Percentiles rank a stretch among this genome's conserved stretches.
Conservation (phyloP, 2,797 vertebrate genomes). For the Acanthurus tractus region DNA sequence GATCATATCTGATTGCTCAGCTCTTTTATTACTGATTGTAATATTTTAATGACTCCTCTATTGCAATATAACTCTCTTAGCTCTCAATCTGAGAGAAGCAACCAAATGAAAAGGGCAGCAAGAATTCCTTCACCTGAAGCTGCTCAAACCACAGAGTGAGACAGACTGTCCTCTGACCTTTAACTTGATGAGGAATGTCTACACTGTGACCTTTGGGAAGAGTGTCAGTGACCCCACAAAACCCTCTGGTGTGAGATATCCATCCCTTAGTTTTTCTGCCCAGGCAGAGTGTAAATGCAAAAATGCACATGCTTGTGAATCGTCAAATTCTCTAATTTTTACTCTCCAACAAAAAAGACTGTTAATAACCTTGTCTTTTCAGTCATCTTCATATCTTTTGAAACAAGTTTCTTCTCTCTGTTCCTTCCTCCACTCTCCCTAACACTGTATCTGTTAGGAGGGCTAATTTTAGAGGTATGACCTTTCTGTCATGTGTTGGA, state of each 20-base stretch:
- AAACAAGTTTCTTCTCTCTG: constrained; percentile 8
- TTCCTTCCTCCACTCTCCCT: constrained; percentile 26
- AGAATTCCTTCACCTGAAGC: constrained; percentile 20
- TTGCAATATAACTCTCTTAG: constrained; percentile 2
- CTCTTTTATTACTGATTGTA: not conserved
- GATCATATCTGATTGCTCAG: not conserved
- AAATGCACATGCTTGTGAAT: not conserved
- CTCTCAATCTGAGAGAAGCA: not conserved
- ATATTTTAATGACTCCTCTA: constrained; percentile 1
- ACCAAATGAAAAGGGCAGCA: constrained; percentile 34
- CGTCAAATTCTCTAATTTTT: constrained; percentile 13
- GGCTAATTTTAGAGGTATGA: constrained; percentile 84
- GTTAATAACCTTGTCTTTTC: constrained; percentile 5
- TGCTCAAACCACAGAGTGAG: constrained; percentile 28
- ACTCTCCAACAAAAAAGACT: too few species aligned
- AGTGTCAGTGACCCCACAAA: constrained; percentile 60
- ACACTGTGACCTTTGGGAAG: constrained; percentile 68
- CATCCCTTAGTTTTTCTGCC: constrained; percentile 18
- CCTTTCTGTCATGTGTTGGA: constrained; percentile 81
- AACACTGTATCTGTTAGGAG: constrained; percentile 45
- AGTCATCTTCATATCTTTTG: not conserved
- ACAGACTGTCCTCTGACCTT: constrained; percentile 68
- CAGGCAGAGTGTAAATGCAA: not conserved
- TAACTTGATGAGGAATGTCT: constrained; percentile 68
- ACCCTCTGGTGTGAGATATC: constrained; percentile 18